Percentiles rank a stretch among this genome's conserved stretches.
Conservation (phyloP, 53 echinoderm and acorn worm genomes). For the Temnopleurus reevesii region DNA sequence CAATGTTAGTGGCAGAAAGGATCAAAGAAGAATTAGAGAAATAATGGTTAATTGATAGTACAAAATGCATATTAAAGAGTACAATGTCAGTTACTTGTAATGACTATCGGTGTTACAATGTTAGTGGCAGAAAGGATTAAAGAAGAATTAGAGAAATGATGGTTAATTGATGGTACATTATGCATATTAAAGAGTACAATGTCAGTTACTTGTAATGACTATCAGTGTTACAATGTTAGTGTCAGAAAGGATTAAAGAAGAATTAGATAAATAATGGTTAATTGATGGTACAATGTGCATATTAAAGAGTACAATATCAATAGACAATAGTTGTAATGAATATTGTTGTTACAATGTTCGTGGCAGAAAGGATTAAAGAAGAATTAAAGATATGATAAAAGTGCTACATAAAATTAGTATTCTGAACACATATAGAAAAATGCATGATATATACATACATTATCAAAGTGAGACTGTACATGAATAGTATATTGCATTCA, state of each 20-base stretch:
- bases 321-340: too few relatives aligned
- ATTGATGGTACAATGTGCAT: background rate
- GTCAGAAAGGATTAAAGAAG: background rate
- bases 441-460: too few relatives aligned
- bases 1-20: conserved; percentile 18
- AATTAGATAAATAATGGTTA: background rate
- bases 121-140: conserved; percentile 16
- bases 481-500: too few relatives aligned
- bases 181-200: too few relatives aligned
- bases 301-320: too few relatives aligned
- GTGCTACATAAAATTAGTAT: too few relatives aligned
- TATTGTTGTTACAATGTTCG: conserved; percentile 28
- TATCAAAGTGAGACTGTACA: too few relatives aligned
- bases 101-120: conserved; percentile 36
- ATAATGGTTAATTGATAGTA: background rate
- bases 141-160: background rate
- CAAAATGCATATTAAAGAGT: too few relatives aligned
- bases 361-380: conserved; percentile 3
- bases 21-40: background rate
- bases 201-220: too few relatives aligned
- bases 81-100: too few relatives aligned
- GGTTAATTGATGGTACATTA: background rate
- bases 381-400: background rate
- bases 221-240: conserved; percentile 21
- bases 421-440: too few relatives aligned